Evolutionary conservation across 2,113 vertebrate genomes (phyloP), one percentile per base, ranked within the genome.

Genomic region (Otocyon megalotis): DNA sequence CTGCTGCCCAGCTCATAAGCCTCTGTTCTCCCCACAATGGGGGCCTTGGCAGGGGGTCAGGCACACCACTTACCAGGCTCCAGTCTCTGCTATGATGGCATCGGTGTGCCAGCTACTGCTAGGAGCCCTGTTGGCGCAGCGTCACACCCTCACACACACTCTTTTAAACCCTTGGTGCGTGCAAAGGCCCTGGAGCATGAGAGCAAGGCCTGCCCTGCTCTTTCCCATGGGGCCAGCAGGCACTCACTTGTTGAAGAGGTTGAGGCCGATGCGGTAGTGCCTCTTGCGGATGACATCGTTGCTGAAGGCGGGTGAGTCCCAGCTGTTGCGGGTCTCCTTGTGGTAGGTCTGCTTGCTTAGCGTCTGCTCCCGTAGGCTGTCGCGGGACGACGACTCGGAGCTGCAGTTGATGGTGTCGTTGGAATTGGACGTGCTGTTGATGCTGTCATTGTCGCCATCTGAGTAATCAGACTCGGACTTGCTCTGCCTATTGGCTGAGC

Each of bases 401-500:
- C 99, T 99, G 98, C 99, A 99, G 98, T 99, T 99, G 98, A 99
- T 99, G 67, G 99, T 99, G 94, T 99, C 99, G 0, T 99, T 99
- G 48, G 99, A 99, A 98, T 99, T 99, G 97, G 99, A 99, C 24
- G 99, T 99, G 99, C 99, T 99, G 97, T 99, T 99, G 98, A 99
- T 99, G 97, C 99, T 99, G 98, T 99, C 99, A 0, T 99, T 99
- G 98, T 99, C 99, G 0, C 99, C 99, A 0, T 99, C 99, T 0
- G 99, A 99, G 97, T 99, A 99, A 97, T 99, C 99, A 0, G 99
- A 99, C 98, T 99, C 99, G 0, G 99, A 99, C 97, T 99, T 99
- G 99, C 99, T 99, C 97, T 99, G 99, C 92, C 99, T 98, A 98
- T 99, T 99, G 13, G 99, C 98, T 0, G 99, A 99, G 97, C 99